Percentiles rank a stretch among this genome's conserved stretches.
phyloP scores from a whole-genome alignment of 35 echinoderm and acorn worm genomes.

The Amphiura filiformis region DNA sequence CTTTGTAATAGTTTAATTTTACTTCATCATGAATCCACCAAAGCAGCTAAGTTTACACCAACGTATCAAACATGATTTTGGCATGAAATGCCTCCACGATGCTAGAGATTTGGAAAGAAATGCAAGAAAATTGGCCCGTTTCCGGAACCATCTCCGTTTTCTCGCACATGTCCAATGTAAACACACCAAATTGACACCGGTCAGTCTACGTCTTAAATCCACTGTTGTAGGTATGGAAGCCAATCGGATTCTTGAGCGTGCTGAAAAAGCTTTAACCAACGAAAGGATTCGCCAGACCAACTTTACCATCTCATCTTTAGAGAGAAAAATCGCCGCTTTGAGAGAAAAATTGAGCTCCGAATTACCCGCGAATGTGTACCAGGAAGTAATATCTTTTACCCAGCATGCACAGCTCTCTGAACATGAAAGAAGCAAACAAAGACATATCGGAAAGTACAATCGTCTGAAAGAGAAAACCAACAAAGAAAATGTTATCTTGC shows the following conservation, averaged over 20 bases:
- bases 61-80: neutral
- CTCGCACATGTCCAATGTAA: neutral
- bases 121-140: slow-evolving; percentile 1
- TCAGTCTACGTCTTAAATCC: neutral
- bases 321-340: neutral
- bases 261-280: neutral
- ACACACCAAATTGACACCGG: neutral
- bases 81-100: neutral
- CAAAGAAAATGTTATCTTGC: neutral
- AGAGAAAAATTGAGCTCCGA: neutral
- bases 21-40: too few species aligned
- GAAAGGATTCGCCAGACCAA: neutral
- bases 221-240: neutral
- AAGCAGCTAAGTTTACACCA: too few species aligned
- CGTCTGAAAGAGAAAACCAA: neutral
- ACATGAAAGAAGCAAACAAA: neutral
- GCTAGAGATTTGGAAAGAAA: neutral
- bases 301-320: neutral
- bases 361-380: neutral
- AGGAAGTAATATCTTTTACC: neutral
- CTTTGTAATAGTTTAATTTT: neutral
- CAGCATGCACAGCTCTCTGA: neutral
- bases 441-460: neutral
- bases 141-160: slow-evolving; percentile 6
- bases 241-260: neutral